Evolutionary conservation across 2,888 invertebrate species (phyloP).

Genomic region (Didymodactylos carnosus): DNA sequence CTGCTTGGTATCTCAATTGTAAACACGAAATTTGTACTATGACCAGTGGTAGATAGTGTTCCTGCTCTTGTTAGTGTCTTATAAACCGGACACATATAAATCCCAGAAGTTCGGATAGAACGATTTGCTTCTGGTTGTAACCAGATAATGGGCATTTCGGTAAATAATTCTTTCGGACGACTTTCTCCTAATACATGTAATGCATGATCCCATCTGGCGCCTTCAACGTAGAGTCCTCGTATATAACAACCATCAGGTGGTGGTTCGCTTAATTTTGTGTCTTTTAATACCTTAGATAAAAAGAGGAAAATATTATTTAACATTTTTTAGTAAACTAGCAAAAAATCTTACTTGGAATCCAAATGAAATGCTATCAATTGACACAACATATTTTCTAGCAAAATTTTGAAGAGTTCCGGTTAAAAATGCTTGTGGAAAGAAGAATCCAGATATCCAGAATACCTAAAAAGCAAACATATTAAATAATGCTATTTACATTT

Average conservation of each 20-base stretch:
- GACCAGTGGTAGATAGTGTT: constrained; percentile 34
- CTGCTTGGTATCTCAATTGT: constrained; percentile 30
- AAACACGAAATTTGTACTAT: constrained; percentile 36
- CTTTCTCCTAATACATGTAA: constrained; percentile 77
- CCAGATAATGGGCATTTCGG: constrained; percentile 79
- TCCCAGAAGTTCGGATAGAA: constrained; percentile 60
- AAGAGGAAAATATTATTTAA: not conserved
- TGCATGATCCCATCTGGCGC: constrained; percentile 37
- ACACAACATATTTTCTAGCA: constrained; percentile 31
- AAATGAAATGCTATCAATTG: constrained; percentile 34
- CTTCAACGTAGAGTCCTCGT: constrained; percentile 12
- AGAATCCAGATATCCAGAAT: constrained; percentile 41
- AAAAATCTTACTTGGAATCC: constrained; percentile 26
- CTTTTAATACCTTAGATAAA: constrained; percentile 22
- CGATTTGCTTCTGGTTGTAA: constrained; percentile 55
- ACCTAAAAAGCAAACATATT: no score
- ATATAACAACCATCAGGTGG: constrained; percentile 36
- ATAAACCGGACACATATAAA: constrained; percentile 88
- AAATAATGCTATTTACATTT: not conserved
- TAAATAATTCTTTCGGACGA: constrained; percentile 70
- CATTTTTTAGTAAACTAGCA: not conserved
- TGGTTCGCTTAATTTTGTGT: constrained; percentile 23
- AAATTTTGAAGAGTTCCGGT: constrained; percentile 36
- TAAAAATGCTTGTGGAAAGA: constrained; percentile 37
- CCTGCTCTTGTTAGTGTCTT: constrained; percentile 46